Evolutionary conservation across 1,140 invertebrate genomes (phyloP), one percentile per base, ranked within the genome.

Genomic region (Maconellicoccus hirsutus): DNA sequence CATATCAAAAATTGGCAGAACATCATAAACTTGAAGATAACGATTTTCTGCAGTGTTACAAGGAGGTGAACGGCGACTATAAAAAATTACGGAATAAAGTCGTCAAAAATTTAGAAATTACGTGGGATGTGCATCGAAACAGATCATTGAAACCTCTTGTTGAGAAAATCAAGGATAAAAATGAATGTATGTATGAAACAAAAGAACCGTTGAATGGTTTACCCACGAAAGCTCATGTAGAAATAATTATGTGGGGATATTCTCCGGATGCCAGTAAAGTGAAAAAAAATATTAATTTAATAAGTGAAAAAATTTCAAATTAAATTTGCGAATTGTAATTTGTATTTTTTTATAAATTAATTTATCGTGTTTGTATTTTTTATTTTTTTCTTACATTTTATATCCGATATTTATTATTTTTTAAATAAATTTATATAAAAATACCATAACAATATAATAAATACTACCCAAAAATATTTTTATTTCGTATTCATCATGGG

Each of bases 101-200:
- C 72, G 74, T 79, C n/a, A 66, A 75, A 14, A 74, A 75, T 7
- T 73, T 74, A 25, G 71, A 74, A 16, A 73, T 77, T 1, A 80
- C 80, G 0, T 81, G 79, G 80, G 80, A 81, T 38, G 73, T 80
- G 4, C 76, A 79, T 16, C 76, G 80, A 10, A 81, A 81, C 39
- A 77, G 74, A 39, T 73, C 75, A 6, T 70, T 81, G 0, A 75
- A 75, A 23, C 70, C 25, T 16, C 8, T 80, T 0, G 61, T 26
- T 14, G 52, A 73, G 7, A 72, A 75, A 7, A 22, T 66, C 4
- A 59, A 73, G 12, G 77, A 80, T 19, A 77, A 78, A 14, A 74
- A 77, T 4, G 73, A 78, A 4, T 69, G 75, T 7, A 77, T 78
- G 71, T 80, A 75, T 42, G 75, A 79, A 39, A 77, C 76, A 0